Conservation (phyloP, 2,797 vertebrate species). For the Melanotaenia maccullochi region DNA sequence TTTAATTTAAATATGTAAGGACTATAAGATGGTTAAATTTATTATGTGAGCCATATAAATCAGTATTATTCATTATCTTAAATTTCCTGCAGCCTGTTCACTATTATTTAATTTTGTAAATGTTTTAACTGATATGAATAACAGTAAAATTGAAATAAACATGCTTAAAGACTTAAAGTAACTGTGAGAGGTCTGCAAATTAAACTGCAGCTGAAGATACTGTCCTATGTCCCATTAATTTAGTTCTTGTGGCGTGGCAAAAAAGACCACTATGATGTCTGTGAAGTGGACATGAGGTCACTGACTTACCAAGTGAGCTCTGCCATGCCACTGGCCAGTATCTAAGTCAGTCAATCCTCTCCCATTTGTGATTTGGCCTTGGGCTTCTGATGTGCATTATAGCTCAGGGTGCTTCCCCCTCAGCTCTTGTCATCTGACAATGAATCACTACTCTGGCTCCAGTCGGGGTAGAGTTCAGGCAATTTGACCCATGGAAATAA, state of each 20-base stretch:
- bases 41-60: constrained; percentile 6
- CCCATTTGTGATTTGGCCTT: constrained; percentile 43
- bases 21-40: background rate
- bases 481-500: constrained; percentile 70
- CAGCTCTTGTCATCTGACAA: constrained; percentile 56
- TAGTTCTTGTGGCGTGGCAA: constrained; percentile 17
- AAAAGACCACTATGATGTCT: constrained; percentile 40
- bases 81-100: background rate
- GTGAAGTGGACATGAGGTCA: constrained; percentile 65
- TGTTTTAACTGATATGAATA: background rate
- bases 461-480: constrained; percentile 57
- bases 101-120: background rate
- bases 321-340: constrained; percentile 54
- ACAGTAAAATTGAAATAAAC: background rate
- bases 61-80: background rate
- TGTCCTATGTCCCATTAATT: constrained; percentile 48
- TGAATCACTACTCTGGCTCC: constrained; percentile 65
- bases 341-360: constrained; percentile 63
- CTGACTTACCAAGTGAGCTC: constrained; percentile 45
- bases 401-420: constrained; percentile 45
- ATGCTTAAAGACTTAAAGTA: background rate
- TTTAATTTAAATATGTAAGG: background rate
- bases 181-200: constrained; percentile 1
- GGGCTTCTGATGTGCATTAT: constrained; percentile 68
- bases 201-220: constrained; percentile 17